Percentiles rank a stretch among this genome's conserved stretches.
These are phyloP conservation scores for Drosophila peninsularis DNA, from an alignment of 2,888 invertebrate genomes.

Conservation along the genomic window DNA sequence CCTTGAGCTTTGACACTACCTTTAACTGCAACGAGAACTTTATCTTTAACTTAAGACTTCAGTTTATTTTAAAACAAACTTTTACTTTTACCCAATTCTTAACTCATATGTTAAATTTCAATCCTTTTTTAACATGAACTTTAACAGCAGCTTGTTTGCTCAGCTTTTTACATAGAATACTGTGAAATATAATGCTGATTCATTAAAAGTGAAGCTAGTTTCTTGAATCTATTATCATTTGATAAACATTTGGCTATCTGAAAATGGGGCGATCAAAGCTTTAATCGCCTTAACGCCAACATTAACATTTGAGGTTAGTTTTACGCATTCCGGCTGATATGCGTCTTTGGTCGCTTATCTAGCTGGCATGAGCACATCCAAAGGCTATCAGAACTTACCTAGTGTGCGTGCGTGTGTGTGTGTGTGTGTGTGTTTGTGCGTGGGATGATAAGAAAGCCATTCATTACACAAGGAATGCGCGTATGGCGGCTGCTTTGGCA, in stretches of 20 bases:
- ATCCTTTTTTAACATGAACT: background rate
- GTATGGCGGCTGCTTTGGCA: conserved; percentile 12
- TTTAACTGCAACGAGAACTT: background rate
- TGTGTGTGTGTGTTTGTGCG: background rate
- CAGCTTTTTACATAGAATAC: background rate
- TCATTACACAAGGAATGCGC: conserved; percentile 58
- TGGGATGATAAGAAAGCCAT: conserved; percentile 41
- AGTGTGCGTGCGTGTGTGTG: no score
- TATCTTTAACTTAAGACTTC: background rate
- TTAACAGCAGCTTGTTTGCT: background rate
- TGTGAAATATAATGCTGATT: background rate
- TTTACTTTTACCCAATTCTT: background rate
- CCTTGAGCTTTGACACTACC: background rate
- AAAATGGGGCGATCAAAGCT: background rate
- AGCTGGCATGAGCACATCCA: conserved; percentile 11
- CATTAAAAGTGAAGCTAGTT: background rate
- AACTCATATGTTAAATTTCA: background rate
- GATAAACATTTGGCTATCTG: background rate
- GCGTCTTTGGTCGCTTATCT: conserved; percentile 15
- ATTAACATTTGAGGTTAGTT: background rate
- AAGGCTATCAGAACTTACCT: conserved; percentile 12
- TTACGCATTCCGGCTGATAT: conserved; percentile 14
- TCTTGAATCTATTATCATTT: background rate
- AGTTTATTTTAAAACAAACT: background rate
- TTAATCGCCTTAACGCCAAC: background rate